phyloP scores from a whole-genome alignment of 2,113 vertebrate genomes.

The Ivindomyrus marchei region DNA sequence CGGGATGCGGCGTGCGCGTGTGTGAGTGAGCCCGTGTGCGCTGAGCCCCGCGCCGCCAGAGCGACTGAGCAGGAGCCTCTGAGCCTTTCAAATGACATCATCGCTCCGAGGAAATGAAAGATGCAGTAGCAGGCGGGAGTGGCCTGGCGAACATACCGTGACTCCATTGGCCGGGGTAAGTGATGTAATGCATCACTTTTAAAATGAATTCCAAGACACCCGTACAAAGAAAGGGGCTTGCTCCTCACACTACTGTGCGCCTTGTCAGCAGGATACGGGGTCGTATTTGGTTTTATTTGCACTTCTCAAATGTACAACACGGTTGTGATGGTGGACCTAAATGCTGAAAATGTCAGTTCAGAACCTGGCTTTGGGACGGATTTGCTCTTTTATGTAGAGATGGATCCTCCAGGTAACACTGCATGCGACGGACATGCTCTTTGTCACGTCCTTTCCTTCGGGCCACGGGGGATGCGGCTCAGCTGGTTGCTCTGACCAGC shows the following conservation, averaged over 20 bases:
- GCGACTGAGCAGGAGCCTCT: not conserved
- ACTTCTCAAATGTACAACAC: slow-evolving; percentile 64
- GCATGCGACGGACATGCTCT: slow-evolving; percentile 30
- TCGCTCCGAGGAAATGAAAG: slow-evolving; percentile 62
- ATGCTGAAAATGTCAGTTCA: slow-evolving; percentile 67
- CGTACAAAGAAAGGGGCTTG: slow-evolving; percentile 63
- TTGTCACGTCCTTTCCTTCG: not conserved
- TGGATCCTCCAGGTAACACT: slow-evolving; percentile 75
- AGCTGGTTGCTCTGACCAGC: not conserved
- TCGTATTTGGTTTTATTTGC: slow-evolving; percentile 12
- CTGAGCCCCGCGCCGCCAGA: not conserved
- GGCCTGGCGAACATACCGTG: slow-evolving; percentile 79
- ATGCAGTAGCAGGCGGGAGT: slow-evolving; percentile 64
- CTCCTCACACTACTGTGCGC: slow-evolving; percentile 58
- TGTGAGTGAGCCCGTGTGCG: not conserved
- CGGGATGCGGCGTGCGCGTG: too few species aligned
- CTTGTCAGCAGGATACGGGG: slow-evolving; percentile 51
- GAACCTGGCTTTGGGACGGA: slow-evolving; percentile 66
- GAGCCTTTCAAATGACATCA: slow-evolving; percentile 59
- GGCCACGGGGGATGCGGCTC: not conserved
- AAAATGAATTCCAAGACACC: slow-evolving; percentile 73
- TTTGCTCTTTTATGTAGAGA: slow-evolving; percentile 77
- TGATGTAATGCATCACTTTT: slow-evolving; percentile 96
- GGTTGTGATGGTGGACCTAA: slow-evolving; percentile 64
- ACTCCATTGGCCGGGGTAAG: slow-evolving; percentile 88